Evolutionary conservation across 1,140 invertebrate genomes (phyloP).

Genomic region (Mya arenaria): DNA sequence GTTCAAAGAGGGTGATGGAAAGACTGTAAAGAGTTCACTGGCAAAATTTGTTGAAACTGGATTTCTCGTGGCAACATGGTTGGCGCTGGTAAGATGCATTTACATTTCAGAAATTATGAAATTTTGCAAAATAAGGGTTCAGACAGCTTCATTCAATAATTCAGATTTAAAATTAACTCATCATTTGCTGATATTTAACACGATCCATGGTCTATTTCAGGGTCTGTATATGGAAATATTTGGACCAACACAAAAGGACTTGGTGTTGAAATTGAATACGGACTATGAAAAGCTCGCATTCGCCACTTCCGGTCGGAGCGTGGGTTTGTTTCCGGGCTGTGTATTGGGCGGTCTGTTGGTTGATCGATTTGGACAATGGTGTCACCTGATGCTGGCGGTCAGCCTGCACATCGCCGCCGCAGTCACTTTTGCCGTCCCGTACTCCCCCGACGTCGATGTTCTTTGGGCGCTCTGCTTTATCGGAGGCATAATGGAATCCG

Average conservation of each 20-base stretch:
- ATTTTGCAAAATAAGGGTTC: no score
- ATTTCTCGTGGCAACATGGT: slow-evolving; percentile 37
- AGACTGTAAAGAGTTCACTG: no score
- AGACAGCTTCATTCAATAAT: no score
- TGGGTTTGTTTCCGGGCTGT: slow-evolving; percentile 61
- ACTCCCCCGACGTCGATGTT: slow-evolving; percentile 23
- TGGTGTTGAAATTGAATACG: slow-evolving; percentile 47
- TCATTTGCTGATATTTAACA: no score
- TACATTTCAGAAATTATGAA: no score
- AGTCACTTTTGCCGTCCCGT: slow-evolving; percentile 51
- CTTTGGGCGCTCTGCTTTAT: slow-evolving; percentile 60
- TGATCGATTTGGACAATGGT: slow-evolving; percentile 52
- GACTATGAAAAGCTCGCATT: slow-evolving; percentile 58
- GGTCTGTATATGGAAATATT: slow-evolving; percentile 63
- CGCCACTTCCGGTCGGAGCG: slow-evolving; percentile 59
- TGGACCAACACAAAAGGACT: slow-evolving; percentile 63
- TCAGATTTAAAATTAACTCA: no score
- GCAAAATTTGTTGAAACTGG: slow-evolving; percentile 30
- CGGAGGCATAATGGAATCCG: slow-evolving; percentile 59
- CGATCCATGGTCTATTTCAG: slow-evolving; percentile 49
- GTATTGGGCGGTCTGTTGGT: slow-evolving; percentile 55
- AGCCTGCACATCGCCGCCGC: slow-evolving; percentile 44
- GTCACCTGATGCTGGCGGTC: slow-evolving; percentile 62
- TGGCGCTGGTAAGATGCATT: slow-evolving; percentile 29
- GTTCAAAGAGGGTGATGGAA: no score